Evolutionary conservation across 2,113 vertebrate species (phyloP).

Genomic region (Hypanus sabinus): DNA sequence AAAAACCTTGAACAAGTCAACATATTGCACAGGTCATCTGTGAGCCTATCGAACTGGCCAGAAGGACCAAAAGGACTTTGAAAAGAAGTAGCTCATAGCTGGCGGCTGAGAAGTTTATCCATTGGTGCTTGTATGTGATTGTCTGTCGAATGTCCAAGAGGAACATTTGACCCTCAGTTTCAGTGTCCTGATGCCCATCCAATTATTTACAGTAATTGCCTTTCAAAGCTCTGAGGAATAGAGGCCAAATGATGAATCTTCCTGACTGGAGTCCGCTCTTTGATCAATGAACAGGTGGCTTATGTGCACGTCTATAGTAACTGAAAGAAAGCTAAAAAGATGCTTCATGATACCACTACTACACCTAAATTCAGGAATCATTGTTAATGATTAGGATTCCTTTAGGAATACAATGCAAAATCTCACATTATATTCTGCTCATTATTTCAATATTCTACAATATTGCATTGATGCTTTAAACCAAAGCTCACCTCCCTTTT

Average conservation of each 20-base stretch:
- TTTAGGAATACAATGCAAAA: background rate
- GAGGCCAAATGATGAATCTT: background rate
- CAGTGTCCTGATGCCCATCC: background rate
- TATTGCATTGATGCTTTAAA: background rate
- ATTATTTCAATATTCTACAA: too few relatives aligned
- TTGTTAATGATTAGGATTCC: background rate
- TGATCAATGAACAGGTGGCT: background rate
- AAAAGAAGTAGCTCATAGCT: background rate
- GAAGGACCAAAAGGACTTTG: background rate
- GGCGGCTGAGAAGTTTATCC: background rate
- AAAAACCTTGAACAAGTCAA: background rate
- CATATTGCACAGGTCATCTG: background rate
- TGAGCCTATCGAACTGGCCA: background rate
- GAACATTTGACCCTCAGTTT: too few relatives aligned
- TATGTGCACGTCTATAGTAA: background rate
- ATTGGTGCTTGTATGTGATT: background rate
- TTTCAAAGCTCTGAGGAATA: background rate
- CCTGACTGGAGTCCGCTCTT: background rate
- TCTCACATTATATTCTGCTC: background rate
- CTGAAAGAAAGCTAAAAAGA: background rate
- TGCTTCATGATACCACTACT: too few relatives aligned
- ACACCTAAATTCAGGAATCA: background rate
- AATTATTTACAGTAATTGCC: background rate
- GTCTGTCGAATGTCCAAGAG: background rate
- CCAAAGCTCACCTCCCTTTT: background rate